Evolutionary conservation across 2,113 vertebrate species (phyloP).

Genomic region (Uria lomvia): DNA sequence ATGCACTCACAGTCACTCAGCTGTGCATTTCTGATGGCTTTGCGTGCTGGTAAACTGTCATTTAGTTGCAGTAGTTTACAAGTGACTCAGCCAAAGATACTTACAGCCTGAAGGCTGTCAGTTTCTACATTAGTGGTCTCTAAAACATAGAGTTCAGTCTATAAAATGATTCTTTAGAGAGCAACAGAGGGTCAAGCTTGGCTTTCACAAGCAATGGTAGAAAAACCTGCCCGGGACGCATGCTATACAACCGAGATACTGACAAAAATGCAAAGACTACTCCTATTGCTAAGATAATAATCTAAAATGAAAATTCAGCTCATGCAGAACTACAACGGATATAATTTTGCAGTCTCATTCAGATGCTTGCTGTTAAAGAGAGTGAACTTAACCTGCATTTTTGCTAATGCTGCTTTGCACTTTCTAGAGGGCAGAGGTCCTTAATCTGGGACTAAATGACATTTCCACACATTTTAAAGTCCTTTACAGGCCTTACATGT

Average conservation of each 20-base stretch:
- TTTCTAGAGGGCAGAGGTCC: neutral
- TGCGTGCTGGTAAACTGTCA: constrained; percentile 25
- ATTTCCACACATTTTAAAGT: neutral
- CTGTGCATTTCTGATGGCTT: constrained; percentile 38
- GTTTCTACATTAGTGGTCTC: constrained; percentile 45
- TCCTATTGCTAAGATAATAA: neutral
- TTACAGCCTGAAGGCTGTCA: neutral
- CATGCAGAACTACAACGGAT: neutral
- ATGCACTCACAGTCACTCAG: neutral
- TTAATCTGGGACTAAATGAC: neutral
- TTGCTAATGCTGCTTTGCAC: neutral
- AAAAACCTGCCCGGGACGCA: neutral
- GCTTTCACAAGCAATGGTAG: neutral
- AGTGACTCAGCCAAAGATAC: neutral
- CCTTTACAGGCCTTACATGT: neutral
- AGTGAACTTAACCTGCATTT: neutral
- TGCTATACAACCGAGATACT: neutral
- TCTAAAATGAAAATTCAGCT: neutral
- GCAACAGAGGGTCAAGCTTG: neutral
- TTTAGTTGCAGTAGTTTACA: constrained; percentile 22
- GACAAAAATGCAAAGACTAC: neutral
- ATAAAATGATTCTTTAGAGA: constrained; percentile 15
- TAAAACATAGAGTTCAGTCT: neutral
- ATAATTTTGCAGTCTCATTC: neutral
- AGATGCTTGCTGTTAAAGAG: neutral